phyloP scores from a whole-genome alignment of 2,888 invertebrate genomes.

The Stegophylla sp. region DNA sequence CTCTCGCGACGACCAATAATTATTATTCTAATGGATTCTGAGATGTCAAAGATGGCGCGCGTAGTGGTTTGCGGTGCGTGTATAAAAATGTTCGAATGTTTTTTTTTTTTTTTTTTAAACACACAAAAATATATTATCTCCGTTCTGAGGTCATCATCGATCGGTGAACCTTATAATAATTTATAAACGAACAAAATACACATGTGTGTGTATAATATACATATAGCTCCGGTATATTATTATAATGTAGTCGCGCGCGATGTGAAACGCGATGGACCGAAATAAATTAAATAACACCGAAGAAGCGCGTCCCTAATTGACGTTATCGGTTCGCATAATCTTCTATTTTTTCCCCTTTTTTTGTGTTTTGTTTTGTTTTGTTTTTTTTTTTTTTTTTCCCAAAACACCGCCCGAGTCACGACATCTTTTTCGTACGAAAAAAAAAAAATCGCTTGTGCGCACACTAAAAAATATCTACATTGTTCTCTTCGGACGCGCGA shows the following conservation, averaged over 20 bases:
- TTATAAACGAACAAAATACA: conserved; percentile 28
- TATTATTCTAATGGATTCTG: conserved; percentile 57
- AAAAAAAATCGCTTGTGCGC: conserved; percentile 13
- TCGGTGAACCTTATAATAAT: conserved; percentile 58
- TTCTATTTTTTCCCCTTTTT: not conserved
- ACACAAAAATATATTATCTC: conserved; percentile 43
- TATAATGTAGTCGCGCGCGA: not conserved
- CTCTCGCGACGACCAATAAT: conserved; percentile 41
- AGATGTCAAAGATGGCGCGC: conserved; percentile 48
- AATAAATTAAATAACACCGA: conserved; percentile 43
- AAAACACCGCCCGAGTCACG: conserved; percentile 15
- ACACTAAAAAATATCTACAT: conserved; percentile 35
- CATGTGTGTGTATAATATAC: not conserved
- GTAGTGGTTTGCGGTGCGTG: conserved; percentile 3
- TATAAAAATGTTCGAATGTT: too few relatives aligned
- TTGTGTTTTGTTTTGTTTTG: not conserved
- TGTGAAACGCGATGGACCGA: conserved; percentile 40
- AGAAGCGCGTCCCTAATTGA: conserved; percentile 48
- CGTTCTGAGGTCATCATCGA: conserved; percentile 52
- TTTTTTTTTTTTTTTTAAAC: too few relatives aligned
- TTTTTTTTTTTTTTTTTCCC: too few relatives aligned
- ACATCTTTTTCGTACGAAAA: conserved; percentile 21
- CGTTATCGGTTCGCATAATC: conserved; percentile 56
- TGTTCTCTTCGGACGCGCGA: conserved; percentile 42
- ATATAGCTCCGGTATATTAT: too few relatives aligned